Evolutionary conservation across 2,113 vertebrate species (phyloP).

Genomic region (Pitta sordida): DNA sequence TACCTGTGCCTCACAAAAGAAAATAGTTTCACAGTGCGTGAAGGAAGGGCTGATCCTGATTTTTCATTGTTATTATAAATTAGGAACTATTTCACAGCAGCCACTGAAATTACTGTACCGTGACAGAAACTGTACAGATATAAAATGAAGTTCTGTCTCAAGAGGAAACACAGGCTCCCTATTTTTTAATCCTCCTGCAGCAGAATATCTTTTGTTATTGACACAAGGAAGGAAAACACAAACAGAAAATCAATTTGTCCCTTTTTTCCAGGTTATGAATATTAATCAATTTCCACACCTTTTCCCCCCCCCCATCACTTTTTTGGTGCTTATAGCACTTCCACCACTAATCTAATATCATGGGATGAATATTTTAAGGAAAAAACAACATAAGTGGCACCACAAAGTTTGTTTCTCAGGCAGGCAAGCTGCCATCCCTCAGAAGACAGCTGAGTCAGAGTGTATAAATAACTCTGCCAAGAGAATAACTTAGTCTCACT

Average conservation of each 20-base stretch:
- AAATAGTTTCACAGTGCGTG: background rate
- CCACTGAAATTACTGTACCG: background rate
- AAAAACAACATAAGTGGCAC: background rate
- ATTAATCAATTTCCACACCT: background rate
- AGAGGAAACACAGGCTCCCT: background rate
- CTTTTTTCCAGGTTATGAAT: background rate
- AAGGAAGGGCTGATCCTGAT: background rate
- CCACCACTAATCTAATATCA: background rate
- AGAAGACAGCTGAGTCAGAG: conserved; percentile 18
- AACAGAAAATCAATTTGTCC: background rate
- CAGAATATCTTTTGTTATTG: background rate
- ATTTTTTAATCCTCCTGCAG: background rate
- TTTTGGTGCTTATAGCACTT: background rate
- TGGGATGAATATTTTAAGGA: background rate
- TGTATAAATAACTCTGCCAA: conserved; percentile 14
- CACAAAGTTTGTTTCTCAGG: conserved; percentile 1
- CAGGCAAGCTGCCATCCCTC: background rate
- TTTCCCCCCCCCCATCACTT: too few relatives aligned
- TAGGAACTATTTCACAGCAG: background rate
- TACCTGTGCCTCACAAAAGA: background rate
- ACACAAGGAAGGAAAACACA: background rate
- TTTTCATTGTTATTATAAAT: background rate
- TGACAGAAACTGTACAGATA: background rate
- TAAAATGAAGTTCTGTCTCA: background rate
- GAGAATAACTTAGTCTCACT: background rate